A percentile compares a stretch with the other conserved stretches of the same genome.
phyloP scores from a whole-genome alignment of 2,888 invertebrate genomes.

The Callyntrura sp. region DNA sequence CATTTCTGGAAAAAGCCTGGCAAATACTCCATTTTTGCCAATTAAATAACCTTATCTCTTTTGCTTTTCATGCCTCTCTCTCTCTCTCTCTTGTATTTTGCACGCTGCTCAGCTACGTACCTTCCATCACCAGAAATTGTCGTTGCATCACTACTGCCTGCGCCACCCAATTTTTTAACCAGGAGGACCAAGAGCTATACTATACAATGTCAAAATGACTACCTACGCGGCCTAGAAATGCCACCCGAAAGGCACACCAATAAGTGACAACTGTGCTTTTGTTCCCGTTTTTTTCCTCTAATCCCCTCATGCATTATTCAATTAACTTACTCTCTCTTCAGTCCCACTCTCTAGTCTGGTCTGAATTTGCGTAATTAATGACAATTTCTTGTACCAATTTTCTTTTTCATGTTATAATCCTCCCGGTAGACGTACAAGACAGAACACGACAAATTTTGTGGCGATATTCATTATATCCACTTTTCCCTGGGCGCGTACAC shows the following conservation, averaged over 20 bases:
- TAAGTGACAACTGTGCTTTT: not conserved
- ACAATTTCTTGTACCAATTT: constrained; percentile 53
- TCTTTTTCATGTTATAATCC: too few species aligned
- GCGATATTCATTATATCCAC: too few species aligned
- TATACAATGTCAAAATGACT: too few species aligned
- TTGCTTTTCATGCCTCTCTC: not conserved
- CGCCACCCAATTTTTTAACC: constrained; percentile 16
- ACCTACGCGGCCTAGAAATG: too few species aligned
- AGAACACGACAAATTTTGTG: not conserved
- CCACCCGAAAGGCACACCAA: constrained; percentile 10
- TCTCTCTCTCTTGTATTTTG: not conserved
- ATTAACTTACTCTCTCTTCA: not conserved
- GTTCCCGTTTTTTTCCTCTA: not conserved
- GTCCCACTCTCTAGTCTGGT: not conserved
- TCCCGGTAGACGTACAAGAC: too few species aligned
- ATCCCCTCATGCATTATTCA: constrained; percentile 14
- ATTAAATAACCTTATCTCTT: constrained; percentile 15
- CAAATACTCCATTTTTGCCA: constrained; percentile 25
- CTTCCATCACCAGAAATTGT: too few species aligned
- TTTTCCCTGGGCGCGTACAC: too few species aligned
- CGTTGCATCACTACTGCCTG: too few species aligned
- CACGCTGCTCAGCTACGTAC: not conserved
- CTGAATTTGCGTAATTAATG: constrained; percentile 50
- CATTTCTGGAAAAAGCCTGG: not conserved
- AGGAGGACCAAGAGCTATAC: too few species aligned